A percentile compares a stretch with the other conserved stretches of the same genome.
Conservation (phyloP, 53 echinoderm and acorn worm genomes). For the Hippasteria phrygiana region DNA sequence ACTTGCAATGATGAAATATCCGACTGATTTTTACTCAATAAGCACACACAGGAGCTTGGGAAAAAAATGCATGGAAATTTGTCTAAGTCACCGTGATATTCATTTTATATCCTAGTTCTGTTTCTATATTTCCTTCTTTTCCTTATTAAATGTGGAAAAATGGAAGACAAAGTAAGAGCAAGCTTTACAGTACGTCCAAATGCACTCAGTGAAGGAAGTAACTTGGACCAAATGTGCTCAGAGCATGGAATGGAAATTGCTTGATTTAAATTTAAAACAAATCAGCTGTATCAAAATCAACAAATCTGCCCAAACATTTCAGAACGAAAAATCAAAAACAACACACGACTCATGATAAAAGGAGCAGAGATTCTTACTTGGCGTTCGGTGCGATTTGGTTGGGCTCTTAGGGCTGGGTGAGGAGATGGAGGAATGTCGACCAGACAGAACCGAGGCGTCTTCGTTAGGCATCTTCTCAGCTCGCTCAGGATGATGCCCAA, state of each 20-base stretch:
- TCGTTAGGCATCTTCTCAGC: slow-evolving; percentile 77
- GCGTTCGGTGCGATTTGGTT: slow-evolving; percentile 65
- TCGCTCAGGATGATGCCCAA: slow-evolving; percentile 60
- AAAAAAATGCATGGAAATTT: no score
- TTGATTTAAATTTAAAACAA: not conserved
- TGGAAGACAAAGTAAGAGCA: no score
- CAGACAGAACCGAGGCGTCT: slow-evolving; percentile 87
- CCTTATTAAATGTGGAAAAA: no score
- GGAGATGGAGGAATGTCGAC: slow-evolving; percentile 76
- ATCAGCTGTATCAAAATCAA: not conserved
- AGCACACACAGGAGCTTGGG: no score
- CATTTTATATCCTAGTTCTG: no score
- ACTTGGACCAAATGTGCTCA: not conserved
- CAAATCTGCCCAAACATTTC: no score
- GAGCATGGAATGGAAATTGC: not conserved
- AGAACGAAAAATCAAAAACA: not conserved
- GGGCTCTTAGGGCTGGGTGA: slow-evolving; percentile 80
- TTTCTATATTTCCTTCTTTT: no score
- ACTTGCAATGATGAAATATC: no score
- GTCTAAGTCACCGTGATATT: no score
- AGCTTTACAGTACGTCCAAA: no score
- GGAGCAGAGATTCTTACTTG: slow-evolving; percentile 45
- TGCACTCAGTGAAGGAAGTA: not conserved
- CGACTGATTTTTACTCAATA: no score
- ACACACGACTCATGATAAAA: no score